phyloP scores from a whole-genome alignment of 2,797 vertebrate species.

The Eulemur mongoz region DNA sequence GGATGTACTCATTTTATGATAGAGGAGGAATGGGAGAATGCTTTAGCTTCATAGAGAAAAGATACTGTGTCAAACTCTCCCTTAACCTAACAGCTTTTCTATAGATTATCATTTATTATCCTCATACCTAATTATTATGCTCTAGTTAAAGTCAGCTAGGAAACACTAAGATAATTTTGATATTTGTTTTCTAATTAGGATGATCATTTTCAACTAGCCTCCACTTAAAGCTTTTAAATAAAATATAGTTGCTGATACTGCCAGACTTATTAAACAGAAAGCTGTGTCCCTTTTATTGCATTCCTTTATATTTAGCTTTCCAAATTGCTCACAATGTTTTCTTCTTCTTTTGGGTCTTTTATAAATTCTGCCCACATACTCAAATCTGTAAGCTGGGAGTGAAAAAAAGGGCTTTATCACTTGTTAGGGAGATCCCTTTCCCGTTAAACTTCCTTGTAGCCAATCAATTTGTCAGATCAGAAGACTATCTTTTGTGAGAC shows the following conservation, averaged over 20 bases:
- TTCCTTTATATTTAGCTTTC: not conserved
- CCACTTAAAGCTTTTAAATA: slow-evolving; percentile 71
- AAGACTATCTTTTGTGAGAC: slow-evolving; percentile 74
- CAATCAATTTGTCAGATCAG: slow-evolving; percentile 81
- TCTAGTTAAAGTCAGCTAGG: slow-evolving; percentile 53
- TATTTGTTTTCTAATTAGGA: slow-evolving; percentile 80
- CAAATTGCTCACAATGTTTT: not conserved
- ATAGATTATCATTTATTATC: slow-evolving; percentile 65
- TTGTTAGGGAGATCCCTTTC: slow-evolving; percentile 70
- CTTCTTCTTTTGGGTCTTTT: not conserved
- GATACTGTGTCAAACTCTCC: not conserved
- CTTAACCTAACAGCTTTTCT: slow-evolving; percentile 61
- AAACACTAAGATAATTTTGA: slow-evolving; percentile 66
- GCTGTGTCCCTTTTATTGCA: not conserved
- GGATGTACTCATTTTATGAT: not conserved
- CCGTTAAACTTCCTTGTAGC: slow-evolving; percentile 73
- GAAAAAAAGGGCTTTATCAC: slow-evolving; percentile 70
- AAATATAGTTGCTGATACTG: slow-evolving; percentile 38
- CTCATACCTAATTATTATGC: slow-evolving; percentile 60
- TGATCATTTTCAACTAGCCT: slow-evolving; percentile 81
- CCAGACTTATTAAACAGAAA: slow-evolving; percentile 22
- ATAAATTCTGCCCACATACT: slow-evolving; percentile 21
- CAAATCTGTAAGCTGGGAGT: not conserved
- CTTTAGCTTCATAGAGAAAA: not conserved
- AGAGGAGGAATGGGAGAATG: not conserved